Evolutionary conservation across 2,888 invertebrate species (phyloP), one percentile per base, ranked within the genome.

Genomic region (Pimpla rufipes): DNA sequence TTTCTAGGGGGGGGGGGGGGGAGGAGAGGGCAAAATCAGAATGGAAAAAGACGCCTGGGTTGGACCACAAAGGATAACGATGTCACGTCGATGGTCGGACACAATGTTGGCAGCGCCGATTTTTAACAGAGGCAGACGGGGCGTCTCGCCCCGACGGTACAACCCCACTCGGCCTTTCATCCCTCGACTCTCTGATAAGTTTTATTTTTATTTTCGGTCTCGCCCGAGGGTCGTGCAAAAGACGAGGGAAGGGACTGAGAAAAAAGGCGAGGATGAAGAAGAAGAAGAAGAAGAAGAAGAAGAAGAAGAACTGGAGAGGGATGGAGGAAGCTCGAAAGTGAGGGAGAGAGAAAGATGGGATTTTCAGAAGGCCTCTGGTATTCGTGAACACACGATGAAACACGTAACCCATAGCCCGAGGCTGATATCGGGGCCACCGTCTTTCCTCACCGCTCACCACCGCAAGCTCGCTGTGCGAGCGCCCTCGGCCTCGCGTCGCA

Each of bases 401-500:
- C 71, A 62, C 78, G 79, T 84, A 84, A 84, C 85, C 84, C 78
- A 83, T 62, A 86, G 85, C 87, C 79, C 81, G 71, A 70, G 85
- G 87, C 84, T 66, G 74, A 75, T 79, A 81, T 85, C 85, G 79
- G 68, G 73, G 68, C 79, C 70, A 71, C 68, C 67, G 76, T 84
- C 73, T 85, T 78, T 81, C 70, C 68, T 67, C 75, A 35, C 57
- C 42, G 70, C 47, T 66, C 66, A 62, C 64, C 55, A 80, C 79
- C 77, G 78, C 29, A 37, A 57, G 45, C 45, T 57, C 29, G 35
- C 57, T 37, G 37, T 40, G 55, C 77, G 71, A 78, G 35, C 21
- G 68, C 83, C 83, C 57, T 50, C 77, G 68, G 83, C 80, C 47
- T 10, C 45, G 40, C 70, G 29, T 5, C 29, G 29, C 50, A 23